Conservation (phyloP, 1,140 invertebrate species). For the Drosophila sechellia region DNA sequence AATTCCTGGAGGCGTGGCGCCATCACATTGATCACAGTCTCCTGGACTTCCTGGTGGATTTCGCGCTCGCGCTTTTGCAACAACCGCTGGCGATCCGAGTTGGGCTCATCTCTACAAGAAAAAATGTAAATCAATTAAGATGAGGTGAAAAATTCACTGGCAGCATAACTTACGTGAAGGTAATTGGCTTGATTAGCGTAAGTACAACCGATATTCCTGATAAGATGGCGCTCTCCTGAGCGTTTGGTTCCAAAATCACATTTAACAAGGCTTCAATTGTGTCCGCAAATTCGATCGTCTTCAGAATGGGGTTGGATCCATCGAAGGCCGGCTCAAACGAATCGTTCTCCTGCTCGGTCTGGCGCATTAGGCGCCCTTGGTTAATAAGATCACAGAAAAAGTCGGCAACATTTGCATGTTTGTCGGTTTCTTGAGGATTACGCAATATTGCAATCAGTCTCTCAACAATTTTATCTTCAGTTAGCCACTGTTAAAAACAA, state of each 20-base stretch:
- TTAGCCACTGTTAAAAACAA: constrained; percentile 91
- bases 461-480: constrained; percentile 93
- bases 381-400: constrained; percentile 93
- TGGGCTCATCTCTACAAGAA: constrained; percentile 74
- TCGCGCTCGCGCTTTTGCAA: constrained; percentile 84
- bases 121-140: background rate
- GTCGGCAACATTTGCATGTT: constrained; percentile 92
- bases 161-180: constrained; percentile 66
- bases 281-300: constrained; percentile 72
- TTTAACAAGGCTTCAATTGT: constrained; percentile 87
- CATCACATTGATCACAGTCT: constrained; percentile 87
- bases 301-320: constrained; percentile 79
- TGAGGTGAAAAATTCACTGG: background rate
- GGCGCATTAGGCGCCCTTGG: constrained; percentile 88
- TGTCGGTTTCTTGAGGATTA: constrained; percentile 89
- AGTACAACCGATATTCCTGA: constrained; percentile 92
- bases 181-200: constrained; percentile 87
- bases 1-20: constrained; percentile 89
- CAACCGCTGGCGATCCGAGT: constrained; percentile 67
- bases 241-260: constrained; percentile 89
- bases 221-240: constrained; percentile 90
- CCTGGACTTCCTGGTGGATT: constrained; percentile 86
- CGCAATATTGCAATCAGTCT: constrained; percentile 92
- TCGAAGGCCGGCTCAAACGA: constrained; percentile 79
- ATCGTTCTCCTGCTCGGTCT: constrained; percentile 86